Evolutionary conservation across 2,888 invertebrate genomes (phyloP).

Genomic region (Cheilosia vulpina): DNA sequence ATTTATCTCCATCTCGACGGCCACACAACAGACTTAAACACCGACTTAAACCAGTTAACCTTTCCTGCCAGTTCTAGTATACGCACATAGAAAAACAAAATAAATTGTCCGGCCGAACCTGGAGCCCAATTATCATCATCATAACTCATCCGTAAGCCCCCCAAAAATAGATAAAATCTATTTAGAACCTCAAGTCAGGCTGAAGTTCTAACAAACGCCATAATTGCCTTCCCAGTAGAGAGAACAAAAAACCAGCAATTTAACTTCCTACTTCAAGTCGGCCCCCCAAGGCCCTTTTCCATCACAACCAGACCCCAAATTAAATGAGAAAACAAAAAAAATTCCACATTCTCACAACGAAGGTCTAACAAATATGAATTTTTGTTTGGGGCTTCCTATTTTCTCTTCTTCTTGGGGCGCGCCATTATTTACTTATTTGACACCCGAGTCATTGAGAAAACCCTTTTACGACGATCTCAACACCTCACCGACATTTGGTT

Average conservation of each 20-base stretch:
- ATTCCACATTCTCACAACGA: conserved; percentile 3
- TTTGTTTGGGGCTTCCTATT: conserved; percentile 32
- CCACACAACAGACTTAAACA: not conserved
- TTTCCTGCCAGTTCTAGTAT: not conserved
- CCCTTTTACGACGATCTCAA: conserved; percentile 27
- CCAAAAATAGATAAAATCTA: not conserved
- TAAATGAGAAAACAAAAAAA: conserved; percentile 4
- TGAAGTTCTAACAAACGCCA: not conserved
- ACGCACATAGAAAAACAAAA: not conserved
- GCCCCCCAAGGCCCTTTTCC: conserved; percentile 29
- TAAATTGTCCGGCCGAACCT: not conserved
- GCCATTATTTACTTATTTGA: conserved; percentile 40
- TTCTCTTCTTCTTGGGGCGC: conserved; percentile 24
- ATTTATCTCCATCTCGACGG: not conserved
- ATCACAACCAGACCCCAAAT: not conserved
- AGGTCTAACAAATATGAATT: conserved; percentile 42
- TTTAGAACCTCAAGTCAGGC: not conserved
- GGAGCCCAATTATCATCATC: not conserved
- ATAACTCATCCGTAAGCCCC: conserved; percentile 5
- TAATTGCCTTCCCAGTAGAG: conserved; percentile 27
- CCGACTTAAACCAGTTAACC: not conserved
- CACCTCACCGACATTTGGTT: conserved; percentile 27
- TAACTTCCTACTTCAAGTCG: conserved; percentile 13
- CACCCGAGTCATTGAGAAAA: conserved; percentile 30
- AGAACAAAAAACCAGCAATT: conserved; percentile 9